These are phyloP conservation scores for Clivina fossor DNA, from an alignment of 2,888 invertebrate species.

Conservation along the genomic window DNA sequence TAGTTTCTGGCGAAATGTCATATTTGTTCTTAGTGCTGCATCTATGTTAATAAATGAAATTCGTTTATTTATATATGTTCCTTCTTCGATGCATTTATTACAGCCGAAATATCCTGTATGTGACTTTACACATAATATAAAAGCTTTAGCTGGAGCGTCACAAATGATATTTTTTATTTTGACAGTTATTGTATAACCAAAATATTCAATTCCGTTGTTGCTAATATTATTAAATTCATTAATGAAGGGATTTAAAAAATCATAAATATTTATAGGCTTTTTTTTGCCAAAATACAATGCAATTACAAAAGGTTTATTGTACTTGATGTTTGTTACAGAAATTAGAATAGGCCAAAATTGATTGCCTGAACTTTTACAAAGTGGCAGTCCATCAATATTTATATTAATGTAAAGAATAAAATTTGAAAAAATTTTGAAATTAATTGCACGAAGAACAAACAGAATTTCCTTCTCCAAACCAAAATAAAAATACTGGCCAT, in stretches of 20 bases:
- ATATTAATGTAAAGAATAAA: constrained; percentile 9
- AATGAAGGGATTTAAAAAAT: constrained; percentile 1
- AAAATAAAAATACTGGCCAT: constrained; percentile 17
- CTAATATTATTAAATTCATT: neutral
- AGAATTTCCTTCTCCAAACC: constrained; percentile 10
- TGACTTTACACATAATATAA: neutral
- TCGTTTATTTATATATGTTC: neutral
- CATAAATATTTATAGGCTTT: constrained; percentile 5
- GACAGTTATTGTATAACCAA: neutral
- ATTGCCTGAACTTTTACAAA: constrained; percentile 23
- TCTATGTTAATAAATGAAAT: constrained; percentile 12
- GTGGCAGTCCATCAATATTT: constrained; percentile 20
- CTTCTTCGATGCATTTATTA: constrained; percentile 2
- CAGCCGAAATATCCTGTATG: constrained; percentile 9
- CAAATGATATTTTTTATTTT: constrained; percentile 12
- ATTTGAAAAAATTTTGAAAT: neutral
- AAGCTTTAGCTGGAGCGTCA: constrained; percentile 8
- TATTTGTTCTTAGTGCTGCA: constrained; percentile 10
- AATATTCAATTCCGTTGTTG: constrained; percentile 5
- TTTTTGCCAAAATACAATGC: constrained; percentile 6
- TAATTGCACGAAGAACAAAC: neutral
- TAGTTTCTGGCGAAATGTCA: constrained; percentile 14
- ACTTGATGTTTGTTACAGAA: constrained; percentile 1
- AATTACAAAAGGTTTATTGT: constrained; percentile 9
- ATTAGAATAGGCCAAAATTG: constrained; percentile 21